Conservation (phyloP, 2,113 vertebrate species). For the Varanus komodoensis region DNA sequence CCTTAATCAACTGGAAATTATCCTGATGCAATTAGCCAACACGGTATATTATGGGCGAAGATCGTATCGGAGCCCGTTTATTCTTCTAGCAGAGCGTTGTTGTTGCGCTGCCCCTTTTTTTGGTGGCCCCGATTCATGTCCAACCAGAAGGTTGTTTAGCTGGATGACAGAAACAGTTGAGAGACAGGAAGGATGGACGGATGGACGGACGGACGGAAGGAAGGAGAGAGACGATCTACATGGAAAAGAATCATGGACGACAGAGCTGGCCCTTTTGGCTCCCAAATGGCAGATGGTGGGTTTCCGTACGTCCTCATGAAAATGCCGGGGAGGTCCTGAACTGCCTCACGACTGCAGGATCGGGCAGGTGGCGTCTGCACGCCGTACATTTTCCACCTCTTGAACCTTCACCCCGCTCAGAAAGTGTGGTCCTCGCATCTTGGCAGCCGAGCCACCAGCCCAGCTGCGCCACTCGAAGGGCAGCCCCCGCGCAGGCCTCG, state of each 20-base stretch:
- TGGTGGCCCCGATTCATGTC: slow-evolving; percentile 18
- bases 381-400: not conserved
- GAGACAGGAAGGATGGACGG: too few species aligned
- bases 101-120: slow-evolving; percentile 1
- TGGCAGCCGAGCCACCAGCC: not conserved
- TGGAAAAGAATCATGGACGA: slow-evolving; percentile 5
- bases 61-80: slow-evolving; percentile 66
- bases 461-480: not conserved
- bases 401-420: not conserved
- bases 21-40: slow-evolving; percentile 72
- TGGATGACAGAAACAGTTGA: too few species aligned
- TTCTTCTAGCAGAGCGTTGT: slow-evolving; percentile 67
- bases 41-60: slow-evolving; percentile 39
- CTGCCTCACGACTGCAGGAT: not conserved
- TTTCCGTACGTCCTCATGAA: not conserved
- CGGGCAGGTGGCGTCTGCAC: not conserved
- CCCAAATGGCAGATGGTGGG: slow-evolving; percentile 13
- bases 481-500: not conserved
- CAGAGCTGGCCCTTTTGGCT: not conserved
- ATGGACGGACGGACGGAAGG: too few species aligned
- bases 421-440: not conserved
- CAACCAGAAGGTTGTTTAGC: not conserved
- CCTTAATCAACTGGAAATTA: slow-evolving; percentile 87
- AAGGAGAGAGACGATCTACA: not conserved
- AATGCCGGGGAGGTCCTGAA: not conserved